Conservation (phyloP, 1,140 invertebrate genomes). For the Drosophila ohnishii region DNA sequence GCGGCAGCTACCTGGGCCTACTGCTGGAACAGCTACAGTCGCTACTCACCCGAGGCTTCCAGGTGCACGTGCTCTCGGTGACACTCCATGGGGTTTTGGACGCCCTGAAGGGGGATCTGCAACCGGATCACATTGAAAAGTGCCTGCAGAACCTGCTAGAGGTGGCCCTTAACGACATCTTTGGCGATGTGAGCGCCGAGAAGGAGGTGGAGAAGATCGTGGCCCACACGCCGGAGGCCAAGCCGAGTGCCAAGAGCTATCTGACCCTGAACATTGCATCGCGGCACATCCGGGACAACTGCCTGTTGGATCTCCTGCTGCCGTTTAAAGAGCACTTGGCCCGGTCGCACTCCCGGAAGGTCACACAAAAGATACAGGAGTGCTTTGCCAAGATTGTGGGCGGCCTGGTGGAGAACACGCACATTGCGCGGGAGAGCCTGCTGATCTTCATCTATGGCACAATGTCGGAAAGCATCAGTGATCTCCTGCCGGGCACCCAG, state of each 20-base stretch:
- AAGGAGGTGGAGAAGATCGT: constrained; percentile 94
- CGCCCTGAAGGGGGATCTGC: constrained; percentile 85
- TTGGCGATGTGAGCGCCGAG: constrained; percentile 94
- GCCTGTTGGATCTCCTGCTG: constrained; percentile 89
- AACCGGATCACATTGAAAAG: constrained; percentile 89
- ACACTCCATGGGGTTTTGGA: constrained; percentile 93
- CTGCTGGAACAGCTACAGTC: constrained; percentile 92
- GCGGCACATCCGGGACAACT: constrained; percentile 90
- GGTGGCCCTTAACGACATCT: constrained; percentile 94
- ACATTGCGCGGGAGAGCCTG: constrained; percentile 88
- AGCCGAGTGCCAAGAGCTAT: constrained; percentile 92
- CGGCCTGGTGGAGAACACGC: constrained; percentile 92
- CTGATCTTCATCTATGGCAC: constrained; percentile 92
- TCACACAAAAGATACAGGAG: constrained; percentile 90
- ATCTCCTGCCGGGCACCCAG: constrained; percentile 85
- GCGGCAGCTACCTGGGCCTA: constrained; percentile 90
- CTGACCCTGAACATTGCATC: constrained; percentile 93
- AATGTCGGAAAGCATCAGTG: constrained; percentile 90
- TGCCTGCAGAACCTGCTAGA: constrained; percentile 92
- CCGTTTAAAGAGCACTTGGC: constrained; percentile 93
- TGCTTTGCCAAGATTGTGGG: constrained; percentile 90
- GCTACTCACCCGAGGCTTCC: constrained; percentile 93
- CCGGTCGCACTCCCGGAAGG: constrained; percentile 91
- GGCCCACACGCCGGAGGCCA: constrained; percentile 91
- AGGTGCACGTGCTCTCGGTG: constrained; percentile 95